Base-by-base conservation (phyloP, 2,888 invertebrate genomes). In the Yponomeuta evonymella region DNA sequence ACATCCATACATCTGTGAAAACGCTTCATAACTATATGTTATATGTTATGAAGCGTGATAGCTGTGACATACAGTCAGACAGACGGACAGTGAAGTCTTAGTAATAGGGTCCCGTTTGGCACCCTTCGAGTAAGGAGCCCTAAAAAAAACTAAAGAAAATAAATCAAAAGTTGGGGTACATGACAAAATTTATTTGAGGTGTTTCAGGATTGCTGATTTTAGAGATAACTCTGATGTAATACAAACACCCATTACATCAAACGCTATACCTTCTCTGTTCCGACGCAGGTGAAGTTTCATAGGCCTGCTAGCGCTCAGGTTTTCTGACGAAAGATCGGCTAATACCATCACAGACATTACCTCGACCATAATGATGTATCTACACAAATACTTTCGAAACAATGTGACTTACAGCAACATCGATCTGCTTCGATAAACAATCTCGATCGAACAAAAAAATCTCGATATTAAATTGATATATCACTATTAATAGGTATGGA, bases 391-490 rank as follows among this genome's bases (percentile, higher is more conserved):
- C 51, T 58, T 58, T 58, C 12, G 51, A 58, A 58, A 58, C 51
- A 58, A 58, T 43, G 43, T 43, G 43, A 8, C 43, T 43, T 8
- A 43, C 43, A 58, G 51, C 51, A 58, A 15, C 51, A 58, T 15
- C 51, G 51, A 15, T 58, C 43, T 43, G 43, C 43, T 43, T 8
- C 51, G 51, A 58, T 58, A 58, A 15, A 58, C 12, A 15, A 58
- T 65, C 65, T 23, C 23, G 65, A 65, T 65, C 29, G 30, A 33
- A 65, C 2, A 30, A 65, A 65, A 64, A 65, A 65, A 6, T 2
- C 12, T 65, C 11, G 65, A 30, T 65, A n/a, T 33, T 65, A 65
- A 65, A 65, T 65, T 65, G 65, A 65, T 65, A 65, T 65, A 65
- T 65, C 30, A 33, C 11, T 58, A 29, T 65, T 65, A 43, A 43